A percentile compares a stretch with the other conserved stretches of the same genome.
These are phyloP conservation scores for Chesias legatella DNA, from an alignment of 2,888 invertebrate genomes.

Conservation along the genomic window DNA sequence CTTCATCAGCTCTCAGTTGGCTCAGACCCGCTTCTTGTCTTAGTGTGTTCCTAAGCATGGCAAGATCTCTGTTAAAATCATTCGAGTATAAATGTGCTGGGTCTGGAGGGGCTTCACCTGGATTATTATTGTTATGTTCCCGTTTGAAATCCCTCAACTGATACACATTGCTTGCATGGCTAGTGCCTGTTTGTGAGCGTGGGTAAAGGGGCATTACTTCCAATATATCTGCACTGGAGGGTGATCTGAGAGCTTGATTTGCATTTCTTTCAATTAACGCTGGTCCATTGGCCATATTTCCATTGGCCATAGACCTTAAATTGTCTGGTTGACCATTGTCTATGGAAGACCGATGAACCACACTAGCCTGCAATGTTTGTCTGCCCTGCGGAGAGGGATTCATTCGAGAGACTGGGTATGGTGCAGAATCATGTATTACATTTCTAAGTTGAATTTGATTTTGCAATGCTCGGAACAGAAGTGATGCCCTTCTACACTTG, in stretches of 20 bases:
- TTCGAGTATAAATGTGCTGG: slow-evolving; percentile 63
- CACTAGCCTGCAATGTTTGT: slow-evolving; percentile 66
- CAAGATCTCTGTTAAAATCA: slow-evolving; percentile 69
- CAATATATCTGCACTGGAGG: slow-evolving; percentile 77
- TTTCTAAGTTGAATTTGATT: slow-evolving; percentile 88
- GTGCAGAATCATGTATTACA: slow-evolving; percentile 58
- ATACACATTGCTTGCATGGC: slow-evolving; percentile 78
- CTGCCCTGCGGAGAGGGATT: slow-evolving; percentile 61
- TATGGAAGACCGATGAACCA: slow-evolving; percentile 66
- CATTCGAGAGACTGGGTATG: slow-evolving; percentile 61
- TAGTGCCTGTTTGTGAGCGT: slow-evolving; percentile 52
- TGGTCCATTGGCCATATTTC: slow-evolving; percentile 43
- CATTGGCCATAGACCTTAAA: slow-evolving; percentile 39
- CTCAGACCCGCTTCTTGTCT: slow-evolving; percentile 57
- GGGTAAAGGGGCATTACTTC: slow-evolving; percentile 78
- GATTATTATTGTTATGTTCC: slow-evolving; percentile 72
- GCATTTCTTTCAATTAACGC: slow-evolving; percentile 39
- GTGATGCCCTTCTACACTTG: slow-evolving; percentile 91
- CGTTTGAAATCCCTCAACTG: slow-evolving; percentile 78
- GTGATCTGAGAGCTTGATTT: slow-evolving; percentile 68
- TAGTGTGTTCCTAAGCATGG: slow-evolving; percentile 60
- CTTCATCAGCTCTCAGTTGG: slow-evolving; percentile 65
- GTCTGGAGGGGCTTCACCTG: slow-evolving; percentile 47
- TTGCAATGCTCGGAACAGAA: slow-evolving; percentile 92
- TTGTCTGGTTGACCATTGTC: slow-evolving; percentile 64